Percentiles rank a stretch among this genome's conserved stretches.
Evolutionary conservation across 2,113 vertebrate genomes (phyloP).

Genomic region (Protobothrops flavoviridis): DNA sequence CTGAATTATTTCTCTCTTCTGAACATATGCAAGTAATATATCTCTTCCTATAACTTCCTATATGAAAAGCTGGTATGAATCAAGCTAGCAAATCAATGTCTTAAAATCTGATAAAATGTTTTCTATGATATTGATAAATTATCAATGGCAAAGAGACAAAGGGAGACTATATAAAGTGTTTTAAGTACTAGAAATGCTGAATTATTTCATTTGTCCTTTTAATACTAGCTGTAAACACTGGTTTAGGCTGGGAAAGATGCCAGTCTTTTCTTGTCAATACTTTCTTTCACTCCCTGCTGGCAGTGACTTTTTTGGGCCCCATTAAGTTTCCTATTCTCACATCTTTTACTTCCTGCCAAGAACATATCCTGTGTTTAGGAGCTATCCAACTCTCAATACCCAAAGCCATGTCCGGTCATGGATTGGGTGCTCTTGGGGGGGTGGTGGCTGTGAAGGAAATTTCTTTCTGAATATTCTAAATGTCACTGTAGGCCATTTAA

Average conservation of each 20-base stretch:
- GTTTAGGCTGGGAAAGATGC: not conserved
- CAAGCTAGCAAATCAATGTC: not conserved
- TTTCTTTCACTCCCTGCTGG: conserved; percentile 21
- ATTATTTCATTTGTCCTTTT: conserved; percentile 12
- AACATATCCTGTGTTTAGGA: conserved; percentile 5
- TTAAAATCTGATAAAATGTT: not conserved
- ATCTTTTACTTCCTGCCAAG: conserved; percentile 7
- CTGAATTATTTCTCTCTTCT: not conserved
- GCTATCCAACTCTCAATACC: not conserved
- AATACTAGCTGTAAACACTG: conserved; percentile 9
- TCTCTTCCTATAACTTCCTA: not conserved
- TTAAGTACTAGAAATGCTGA: not conserved
- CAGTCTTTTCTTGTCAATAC: conserved; percentile 9
- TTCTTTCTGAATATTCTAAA: not conserved
- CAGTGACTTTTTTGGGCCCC: not conserved
- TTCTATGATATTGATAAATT: not conserved
- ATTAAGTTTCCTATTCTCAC: rapidly evolving
- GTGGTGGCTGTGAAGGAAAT: not conserved
- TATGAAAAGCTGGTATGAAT: not conserved
- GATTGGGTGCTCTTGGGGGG: not conserved
- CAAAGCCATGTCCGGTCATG: not conserved
- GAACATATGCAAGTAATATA: not conserved
- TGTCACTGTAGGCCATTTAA: not conserved
- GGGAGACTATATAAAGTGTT: not conserved
- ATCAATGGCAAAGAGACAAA: not conserved